Evolutionary conservation across 2,113 vertebrate species (phyloP).

Genomic region (Kryptolebias marmoratus): DNA sequence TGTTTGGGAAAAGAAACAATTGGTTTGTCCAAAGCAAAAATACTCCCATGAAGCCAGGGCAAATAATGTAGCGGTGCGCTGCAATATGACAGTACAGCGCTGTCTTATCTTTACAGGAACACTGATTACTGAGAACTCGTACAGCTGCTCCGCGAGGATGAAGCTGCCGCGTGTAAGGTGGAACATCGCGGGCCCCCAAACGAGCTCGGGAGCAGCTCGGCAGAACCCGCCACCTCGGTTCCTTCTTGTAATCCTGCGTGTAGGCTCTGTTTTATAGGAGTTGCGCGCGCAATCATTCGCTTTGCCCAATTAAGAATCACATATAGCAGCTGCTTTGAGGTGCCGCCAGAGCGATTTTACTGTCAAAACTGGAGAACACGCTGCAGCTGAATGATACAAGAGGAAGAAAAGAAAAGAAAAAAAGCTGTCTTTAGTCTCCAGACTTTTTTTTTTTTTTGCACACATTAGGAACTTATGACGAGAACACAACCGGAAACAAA

Average conservation of each 20-base stretch:
- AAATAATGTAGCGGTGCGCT: constrained; percentile 51
- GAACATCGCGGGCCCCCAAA: constrained; percentile 60
- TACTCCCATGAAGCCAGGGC: constrained; percentile 48
- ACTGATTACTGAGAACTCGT: constrained; percentile 49
- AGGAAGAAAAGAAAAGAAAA: constrained; percentile 27
- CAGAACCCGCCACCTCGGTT: constrained; percentile 60
- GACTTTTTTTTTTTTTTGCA: not conserved
- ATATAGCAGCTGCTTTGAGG: constrained; percentile 78
- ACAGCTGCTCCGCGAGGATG: constrained; percentile 47
- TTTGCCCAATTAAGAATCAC: constrained; percentile 80
- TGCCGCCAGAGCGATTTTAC: constrained; percentile 64
- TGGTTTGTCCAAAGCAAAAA: constrained; percentile 66
- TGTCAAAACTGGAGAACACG: constrained; percentile 66
- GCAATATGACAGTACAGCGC: constrained; percentile 45
- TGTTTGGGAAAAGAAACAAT: constrained; percentile 49
- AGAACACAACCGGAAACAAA: not conserved
- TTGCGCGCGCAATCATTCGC: constrained; percentile 75
- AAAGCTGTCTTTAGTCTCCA: constrained; percentile 6
- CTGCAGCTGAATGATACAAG: constrained; percentile 58
- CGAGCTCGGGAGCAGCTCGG: constrained; percentile 43
- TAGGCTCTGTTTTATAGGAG: constrained; percentile 72
- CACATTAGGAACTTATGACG: constrained; percentile 13
- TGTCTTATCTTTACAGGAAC: constrained; percentile 30
- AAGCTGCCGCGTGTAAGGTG: constrained; percentile 40
- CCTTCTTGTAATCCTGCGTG: constrained; percentile 68